These are phyloP conservation scores for Bambusicola thoracicus DNA, from an alignment of 2,113 vertebrate species.

Conservation along the genomic window DNA sequence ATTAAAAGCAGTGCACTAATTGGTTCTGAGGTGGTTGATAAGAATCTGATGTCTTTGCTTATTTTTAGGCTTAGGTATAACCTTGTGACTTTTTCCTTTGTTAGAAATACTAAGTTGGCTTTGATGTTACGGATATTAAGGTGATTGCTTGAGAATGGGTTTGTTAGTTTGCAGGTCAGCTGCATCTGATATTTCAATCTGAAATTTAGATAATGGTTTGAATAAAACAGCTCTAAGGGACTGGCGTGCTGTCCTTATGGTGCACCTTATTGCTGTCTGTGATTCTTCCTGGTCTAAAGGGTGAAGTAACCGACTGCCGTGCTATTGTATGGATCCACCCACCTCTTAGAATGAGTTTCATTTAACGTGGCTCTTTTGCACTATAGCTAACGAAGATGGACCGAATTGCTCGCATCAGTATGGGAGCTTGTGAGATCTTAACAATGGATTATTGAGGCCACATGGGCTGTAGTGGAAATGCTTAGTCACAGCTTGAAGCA, in stretches of 20 bases:
- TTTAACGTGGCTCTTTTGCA: not conserved
- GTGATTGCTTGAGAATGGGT: too few species aligned
- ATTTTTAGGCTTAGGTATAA: not conserved
- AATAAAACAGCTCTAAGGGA: too few species aligned
- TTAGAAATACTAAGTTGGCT: too few species aligned
- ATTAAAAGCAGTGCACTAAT: not conserved
- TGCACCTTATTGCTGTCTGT: not conserved
- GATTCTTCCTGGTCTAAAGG: not conserved
- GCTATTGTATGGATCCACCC: not conserved
- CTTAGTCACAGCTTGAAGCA: too few species aligned
- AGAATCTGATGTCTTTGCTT: not conserved
- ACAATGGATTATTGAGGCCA: too few species aligned
- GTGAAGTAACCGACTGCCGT: not conserved
- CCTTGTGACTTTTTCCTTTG: not conserved
- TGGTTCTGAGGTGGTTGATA: not conserved
- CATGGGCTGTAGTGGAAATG: too few species aligned
- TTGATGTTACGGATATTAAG: too few species aligned
- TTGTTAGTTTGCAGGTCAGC: too few species aligned
- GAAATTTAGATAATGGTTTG: too few species aligned
- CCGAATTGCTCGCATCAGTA: not conserved
- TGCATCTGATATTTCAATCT: too few species aligned
- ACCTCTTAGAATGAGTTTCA: not conserved
- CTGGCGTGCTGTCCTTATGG: fast-evolving
- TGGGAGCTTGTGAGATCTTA: too few species aligned
- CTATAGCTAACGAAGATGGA: not conserved